Conservation (phyloP, 1,140 invertebrate species). For the Coelopa frigida region DNA sequence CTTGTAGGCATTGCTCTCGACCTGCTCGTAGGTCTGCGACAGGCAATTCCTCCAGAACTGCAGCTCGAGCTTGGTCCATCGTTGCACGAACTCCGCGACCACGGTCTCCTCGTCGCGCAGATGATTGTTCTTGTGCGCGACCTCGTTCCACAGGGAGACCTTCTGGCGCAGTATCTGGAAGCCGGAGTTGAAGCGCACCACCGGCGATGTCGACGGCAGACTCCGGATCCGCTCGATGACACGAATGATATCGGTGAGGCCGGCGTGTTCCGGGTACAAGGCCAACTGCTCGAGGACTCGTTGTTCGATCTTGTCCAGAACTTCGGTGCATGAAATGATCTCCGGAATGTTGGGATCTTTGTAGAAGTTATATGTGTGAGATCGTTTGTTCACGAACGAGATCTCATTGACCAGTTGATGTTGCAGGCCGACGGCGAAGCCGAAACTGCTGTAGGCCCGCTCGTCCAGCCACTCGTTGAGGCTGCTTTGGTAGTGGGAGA, state of each 20-base stretch:
- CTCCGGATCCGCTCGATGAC: conserved; percentile 69
- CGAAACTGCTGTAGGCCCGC: conserved; percentile 27
- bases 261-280: conserved; percentile 88
- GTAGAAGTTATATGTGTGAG: conserved; percentile 68
- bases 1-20: conserved; percentile 58
- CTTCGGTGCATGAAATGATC: conserved; percentile 60
- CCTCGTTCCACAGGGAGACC: conserved; percentile 84
- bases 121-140: conserved; percentile 80
- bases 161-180: conserved; percentile 81
- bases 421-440: conserved; percentile 27
- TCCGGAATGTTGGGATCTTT: conserved; percentile 74
- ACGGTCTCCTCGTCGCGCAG: conserved; percentile 61
- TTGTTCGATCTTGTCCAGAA: conserved; percentile 58
- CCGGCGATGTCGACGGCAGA: conserved; percentile 70
- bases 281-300: conserved; percentile 61
- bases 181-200: conserved; percentile 84
- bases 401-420: conserved; percentile 23
- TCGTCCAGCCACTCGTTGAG: conserved; percentile 26
- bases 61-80: conserved; percentile 89
- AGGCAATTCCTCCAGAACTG: conserved; percentile 76
- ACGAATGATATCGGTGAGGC: conserved; percentile 63
- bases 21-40: conserved; percentile 55
- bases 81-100: conserved; percentile 74
- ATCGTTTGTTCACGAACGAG: conserved; percentile 14
- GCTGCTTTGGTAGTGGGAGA: conserved; percentile 23